These are phyloP conservation scores for Podarcis muralis DNA, from an alignment of 2,113 vertebrate species.

Conservation along the genomic window DNA sequence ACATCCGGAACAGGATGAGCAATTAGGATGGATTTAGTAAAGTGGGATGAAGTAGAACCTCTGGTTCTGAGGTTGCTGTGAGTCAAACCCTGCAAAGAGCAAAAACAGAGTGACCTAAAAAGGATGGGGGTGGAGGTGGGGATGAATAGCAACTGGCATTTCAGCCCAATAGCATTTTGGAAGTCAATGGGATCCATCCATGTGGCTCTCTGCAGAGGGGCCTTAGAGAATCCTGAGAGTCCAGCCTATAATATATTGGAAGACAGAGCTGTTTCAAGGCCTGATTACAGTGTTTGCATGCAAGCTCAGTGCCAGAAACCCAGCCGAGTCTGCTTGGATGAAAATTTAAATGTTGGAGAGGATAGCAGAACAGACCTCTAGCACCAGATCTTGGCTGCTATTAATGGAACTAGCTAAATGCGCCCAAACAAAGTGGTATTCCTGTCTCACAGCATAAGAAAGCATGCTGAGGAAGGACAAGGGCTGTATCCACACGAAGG, in stretches of 20 bases:
- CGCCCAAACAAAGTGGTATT: not conserved
- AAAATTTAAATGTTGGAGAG: not conserved
- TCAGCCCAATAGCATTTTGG: slow-evolving; percentile 42
- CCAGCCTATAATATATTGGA: slow-evolving; percentile 37
- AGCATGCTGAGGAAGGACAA: not conserved
- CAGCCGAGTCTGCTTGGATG: not conserved
- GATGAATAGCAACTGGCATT: slow-evolving; percentile 61
- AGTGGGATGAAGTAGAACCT: slow-evolving; percentile 39
- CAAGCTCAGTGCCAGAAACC: not conserved
- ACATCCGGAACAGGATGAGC: slow-evolving; percentile 1
- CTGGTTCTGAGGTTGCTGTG: slow-evolving; percentile 47
- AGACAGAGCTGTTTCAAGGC: slow-evolving; percentile 43
- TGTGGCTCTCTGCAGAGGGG: slow-evolving; percentile 46
- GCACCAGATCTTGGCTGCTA: not conserved
- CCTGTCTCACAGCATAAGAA: not conserved
- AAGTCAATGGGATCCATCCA: slow-evolving; percentile 43
- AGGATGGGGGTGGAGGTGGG: not conserved
- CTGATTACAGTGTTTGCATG: not conserved
- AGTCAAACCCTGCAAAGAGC: slow-evolving; percentile 49
- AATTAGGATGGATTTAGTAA: slow-evolving; percentile 46
- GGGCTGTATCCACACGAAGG: not conserved
- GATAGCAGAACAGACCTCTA: not conserved
- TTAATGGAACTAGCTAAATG: not conserved
- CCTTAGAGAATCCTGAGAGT: slow-evolving; percentile 47
- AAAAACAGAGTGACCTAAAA: slow-evolving; percentile 52